Base-by-base conservation (phyloP, 2,797 vertebrate genomes). In the Parotocinclus haroldoi region DNA sequence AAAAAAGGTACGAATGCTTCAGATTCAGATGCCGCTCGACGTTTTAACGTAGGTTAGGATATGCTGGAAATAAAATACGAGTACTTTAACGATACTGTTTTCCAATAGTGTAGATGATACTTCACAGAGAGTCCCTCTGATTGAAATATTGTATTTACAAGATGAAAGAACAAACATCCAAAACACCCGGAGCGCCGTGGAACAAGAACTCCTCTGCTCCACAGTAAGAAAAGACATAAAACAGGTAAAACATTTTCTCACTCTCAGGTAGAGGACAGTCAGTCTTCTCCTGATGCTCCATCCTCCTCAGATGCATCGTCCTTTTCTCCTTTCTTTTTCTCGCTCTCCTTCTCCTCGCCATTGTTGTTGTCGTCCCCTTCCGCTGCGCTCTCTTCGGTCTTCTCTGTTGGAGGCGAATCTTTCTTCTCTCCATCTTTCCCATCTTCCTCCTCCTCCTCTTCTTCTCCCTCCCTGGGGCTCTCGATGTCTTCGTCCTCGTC, bases 281-380 rank as follows among this genome's bases (percentile, higher is more conserved):
- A 98, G 92, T 99, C 96, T 90, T 98, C 96, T 86, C 95, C 95
- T 88, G 95, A 98, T 63, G 91, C 93, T 45, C 91, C 93, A 86
- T 99, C 96, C 80, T 98, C 96, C 91, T 99, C 96, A 68, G 96
- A 99, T 69, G 92, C 95, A 72, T 98, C 96, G 76, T 98, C 95
- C 67, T 91, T 89, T 69, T 92, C 90, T 14, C 87, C 84, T 0
- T 88, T 85, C 2, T 88, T 85, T 6, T 84, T 81, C 27, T 88
- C 87, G 9, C 87, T 88, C 40, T 89, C 86, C 0, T 86, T 82
- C 10, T 75, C 86, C 17, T 78, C 67, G 9, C 61, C 58, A 6
- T 71, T 55, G 70, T 88, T 87, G 80, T 87, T 90, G 59, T 78
- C 73, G 44, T 78, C 76, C 1, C 56, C 77, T 63, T 77, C 75